phyloP scores from a whole-genome alignment of 2,113 vertebrate species.

The Pteruthius melanotis region DNA sequence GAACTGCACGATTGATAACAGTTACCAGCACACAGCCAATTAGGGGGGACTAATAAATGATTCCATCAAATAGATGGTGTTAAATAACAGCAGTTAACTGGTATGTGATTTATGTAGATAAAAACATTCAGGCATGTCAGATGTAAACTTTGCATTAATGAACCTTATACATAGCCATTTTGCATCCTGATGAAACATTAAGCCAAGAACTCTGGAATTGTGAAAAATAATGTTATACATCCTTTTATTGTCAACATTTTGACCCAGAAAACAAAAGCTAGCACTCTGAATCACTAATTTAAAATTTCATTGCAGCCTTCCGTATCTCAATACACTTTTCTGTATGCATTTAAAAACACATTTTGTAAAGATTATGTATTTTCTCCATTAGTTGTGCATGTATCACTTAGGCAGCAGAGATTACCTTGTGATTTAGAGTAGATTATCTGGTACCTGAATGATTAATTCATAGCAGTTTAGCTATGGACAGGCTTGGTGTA shows the following conservation, averaged over 20 bases:
- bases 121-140: conserved; percentile 71
- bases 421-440: background rate
- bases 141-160: conserved; percentile 46
- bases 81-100: conserved; percentile 87
- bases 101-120: conserved; percentile 78
- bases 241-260: background rate
- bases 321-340: background rate
- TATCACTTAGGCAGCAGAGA: background rate
- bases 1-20: conserved; percentile 31
- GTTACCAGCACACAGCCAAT: conserved; percentile 70
- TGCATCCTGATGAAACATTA: background rate
- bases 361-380: background rate
- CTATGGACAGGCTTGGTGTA: background rate
- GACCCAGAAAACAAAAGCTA: background rate
- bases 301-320: background rate
- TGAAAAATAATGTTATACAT: background rate
- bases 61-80: conserved; percentile 72
- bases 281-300: background rate
- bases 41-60: conserved; percentile 82
- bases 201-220: background rate
- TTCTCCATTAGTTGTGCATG: background rate
- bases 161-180: background rate
- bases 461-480: background rate
- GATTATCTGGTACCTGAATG: background rate
- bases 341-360: background rate